Base-by-base conservation (phyloP, 2,888 invertebrate species). In the Cheilosia vulpina region DNA sequence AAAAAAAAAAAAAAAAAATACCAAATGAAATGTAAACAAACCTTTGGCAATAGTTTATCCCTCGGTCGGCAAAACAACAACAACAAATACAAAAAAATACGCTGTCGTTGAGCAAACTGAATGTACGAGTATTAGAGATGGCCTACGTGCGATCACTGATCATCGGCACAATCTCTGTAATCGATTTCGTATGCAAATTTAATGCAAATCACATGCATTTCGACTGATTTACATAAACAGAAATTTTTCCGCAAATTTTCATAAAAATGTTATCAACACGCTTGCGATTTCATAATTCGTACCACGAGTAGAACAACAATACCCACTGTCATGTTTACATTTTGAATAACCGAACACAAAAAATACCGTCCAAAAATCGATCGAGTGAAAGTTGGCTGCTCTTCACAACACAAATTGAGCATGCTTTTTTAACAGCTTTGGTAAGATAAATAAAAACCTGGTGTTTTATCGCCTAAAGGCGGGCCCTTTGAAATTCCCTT, bases 391-490 rank as follows among this genome's bases (percentile, higher is more conserved):
- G 84, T 85, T 85, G 75, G 24, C 31, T 41, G 13, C 38, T 68
- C 24, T 11, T 43, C 15, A 55, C n/a, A 27, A 53, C 57, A 58
- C 57, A 45, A 69, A 68, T 66, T 80, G 63, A 69, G 47, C 60
- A 66, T 68, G 81, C 71, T 71, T 78, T 71, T 78, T 87, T 87
- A 87, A 84, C 72, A 76, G 68, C 72, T 81, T 52, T 83, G 87
- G 79, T 73, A 88, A 87, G 73, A 73, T 81, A 69, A 73, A 81
- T 71, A 69, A 58, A 38, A 68, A 72, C 13, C 13, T 57, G 9
- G 9, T 31, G 31, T 27, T 43, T 72, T 27, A 55, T 55, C 68
- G 11, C 41, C 13, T 27, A 41, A 5, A 17, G 31, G 43, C 66
- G 53, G 65, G 73, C 79, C 66, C 79, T 80, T 79, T 27, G n/a